A percentile compares a stretch with the other conserved stretches of the same genome.
Evolutionary conservation across 2,113 vertebrate species (phyloP).

Genomic region (Channa argus): DNA sequence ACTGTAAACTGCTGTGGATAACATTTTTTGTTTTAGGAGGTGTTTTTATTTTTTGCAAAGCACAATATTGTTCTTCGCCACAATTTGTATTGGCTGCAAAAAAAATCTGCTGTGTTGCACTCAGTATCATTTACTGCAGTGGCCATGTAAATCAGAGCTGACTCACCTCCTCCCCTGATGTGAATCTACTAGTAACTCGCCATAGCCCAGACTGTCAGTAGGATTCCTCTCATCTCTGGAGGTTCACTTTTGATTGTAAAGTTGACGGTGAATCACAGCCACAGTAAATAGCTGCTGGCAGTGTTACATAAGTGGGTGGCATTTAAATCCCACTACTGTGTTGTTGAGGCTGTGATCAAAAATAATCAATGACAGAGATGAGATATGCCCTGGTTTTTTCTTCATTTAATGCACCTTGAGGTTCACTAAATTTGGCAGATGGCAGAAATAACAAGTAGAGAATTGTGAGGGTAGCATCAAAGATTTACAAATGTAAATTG

Average conservation of each 20-base stretch:
- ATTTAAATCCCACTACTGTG: slow-evolving; percentile 47
- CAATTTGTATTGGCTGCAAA: slow-evolving; percentile 22
- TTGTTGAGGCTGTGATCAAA: slow-evolving; percentile 46
- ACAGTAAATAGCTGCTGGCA: slow-evolving; percentile 51
- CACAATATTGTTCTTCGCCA: slow-evolving; percentile 18
- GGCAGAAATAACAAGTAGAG: slow-evolving; percentile 12
- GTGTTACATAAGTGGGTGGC: slow-evolving; percentile 52
- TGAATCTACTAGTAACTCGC: slow-evolving; percentile 55
- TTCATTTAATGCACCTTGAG: slow-evolving; percentile 30
- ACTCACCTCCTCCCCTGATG: slow-evolving; percentile 46
- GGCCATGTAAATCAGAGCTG: slow-evolving; percentile 52
- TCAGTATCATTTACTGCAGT: slow-evolving; percentile 56
- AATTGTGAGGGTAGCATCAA: background rate
- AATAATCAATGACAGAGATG: slow-evolving; percentile 27
- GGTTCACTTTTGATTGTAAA: slow-evolving; percentile 55
- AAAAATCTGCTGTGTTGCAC: slow-evolving; percentile 44
- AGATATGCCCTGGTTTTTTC: background rate
- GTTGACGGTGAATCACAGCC: slow-evolving; percentile 58
- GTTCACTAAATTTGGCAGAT: slow-evolving; percentile 30
- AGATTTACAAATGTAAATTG: slow-evolving; percentile 6
- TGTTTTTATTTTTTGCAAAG: slow-evolving; percentile 19
- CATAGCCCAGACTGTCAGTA: slow-evolving; percentile 42
- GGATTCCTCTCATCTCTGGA: slow-evolving; percentile 51
- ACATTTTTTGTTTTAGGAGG: slow-evolving; percentile 1
- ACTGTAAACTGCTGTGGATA: slow-evolving; percentile 13